phyloP scores from a whole-genome alignment of 2,113 vertebrate species.

The Propithecus coquereli region DNA sequence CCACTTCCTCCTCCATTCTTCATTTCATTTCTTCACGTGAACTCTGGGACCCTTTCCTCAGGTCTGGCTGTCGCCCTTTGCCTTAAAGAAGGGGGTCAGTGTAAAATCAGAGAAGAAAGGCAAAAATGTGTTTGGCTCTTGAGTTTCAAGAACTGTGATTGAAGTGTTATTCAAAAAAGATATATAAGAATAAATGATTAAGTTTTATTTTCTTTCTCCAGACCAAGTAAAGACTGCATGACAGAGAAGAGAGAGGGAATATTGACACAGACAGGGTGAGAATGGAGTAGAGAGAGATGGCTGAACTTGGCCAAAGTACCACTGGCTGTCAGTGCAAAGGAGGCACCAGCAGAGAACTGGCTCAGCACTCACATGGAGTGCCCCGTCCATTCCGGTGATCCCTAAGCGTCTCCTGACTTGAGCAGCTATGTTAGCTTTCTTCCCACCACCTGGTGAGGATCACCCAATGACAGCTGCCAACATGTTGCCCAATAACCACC shows the following conservation, averaged over 20 bases:
- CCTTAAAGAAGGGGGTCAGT: not conserved
- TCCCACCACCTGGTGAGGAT: not conserved
- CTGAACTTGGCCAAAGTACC: not conserved
- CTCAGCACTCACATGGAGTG: not conserved
- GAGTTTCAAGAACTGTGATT: not conserved
- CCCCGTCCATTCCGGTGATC: not conserved
- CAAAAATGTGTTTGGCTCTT: not conserved
- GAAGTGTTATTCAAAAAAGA: not conserved
- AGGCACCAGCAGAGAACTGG: not conserved
- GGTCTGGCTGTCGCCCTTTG: not conserved
- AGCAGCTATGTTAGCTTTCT: not conserved
- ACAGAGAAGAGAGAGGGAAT: not conserved
- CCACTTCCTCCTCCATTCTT: not conserved
- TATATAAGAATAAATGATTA: not conserved
- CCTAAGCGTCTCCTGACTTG: not conserved
- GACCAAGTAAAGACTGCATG: not conserved
- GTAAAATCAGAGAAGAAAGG: not conserved
- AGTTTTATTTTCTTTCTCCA: not conserved
- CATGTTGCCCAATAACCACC: not conserved
- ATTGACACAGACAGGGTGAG: not conserved
- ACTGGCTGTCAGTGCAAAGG: not conserved
- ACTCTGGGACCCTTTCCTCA: not conserved
- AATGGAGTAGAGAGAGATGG: not conserved
- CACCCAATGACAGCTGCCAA: not conserved
- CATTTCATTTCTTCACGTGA: not conserved